Evolutionary conservation across 2,888 invertebrate genomes (phyloP), one percentile per base, ranked within the genome.

Genomic region (Amblyjoppa proteus): DNA sequence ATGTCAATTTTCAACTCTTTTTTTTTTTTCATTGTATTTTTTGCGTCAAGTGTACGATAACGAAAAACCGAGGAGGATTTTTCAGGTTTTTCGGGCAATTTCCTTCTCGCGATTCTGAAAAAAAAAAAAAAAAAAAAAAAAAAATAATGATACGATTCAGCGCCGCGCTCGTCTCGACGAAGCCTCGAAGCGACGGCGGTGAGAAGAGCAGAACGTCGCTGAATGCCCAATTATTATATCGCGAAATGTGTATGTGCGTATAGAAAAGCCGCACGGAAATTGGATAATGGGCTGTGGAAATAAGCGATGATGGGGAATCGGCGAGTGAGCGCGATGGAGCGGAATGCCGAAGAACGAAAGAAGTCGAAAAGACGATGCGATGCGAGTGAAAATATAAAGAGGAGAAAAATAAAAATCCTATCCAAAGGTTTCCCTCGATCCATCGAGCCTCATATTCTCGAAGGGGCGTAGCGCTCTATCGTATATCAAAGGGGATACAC

Each of bases 181-280:
- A 38, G 58, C 75, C 61, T 68, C 69, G 25, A 13, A 25, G 20
- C 20, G 58, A 53, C 6, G n/a, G 58, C 13, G 9, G 53, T 0
- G 20, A 13, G 25, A n/a, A 25, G 9, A 70, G 75, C 11, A 69
- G 75, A 75, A 49, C 6, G 85, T 64, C 87, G 83, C 71, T 91
- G 92, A 93, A 92, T 92, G 90, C 90, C 91, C 92, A 92, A 93
- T 93, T 93, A 93, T 92, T 92, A 89, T 92, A 91, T 91, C 89
- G 89, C 88, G 89, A 89, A 91, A 45, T 75, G 49, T 61, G 34
- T n/a, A 5, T 51, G 20, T 70, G 49, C 56, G 53, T 38, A 71
- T 13, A 41, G 4, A 51, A 51, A 9, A 25, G n/a, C 16, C 28
- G 13, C 89, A 89, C 89, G 91, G 91, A 92, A 92, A 92, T 92